phyloP scores from a whole-genome alignment of 23 tunicate genomes.

The Trididemnum miniatum region DNA sequence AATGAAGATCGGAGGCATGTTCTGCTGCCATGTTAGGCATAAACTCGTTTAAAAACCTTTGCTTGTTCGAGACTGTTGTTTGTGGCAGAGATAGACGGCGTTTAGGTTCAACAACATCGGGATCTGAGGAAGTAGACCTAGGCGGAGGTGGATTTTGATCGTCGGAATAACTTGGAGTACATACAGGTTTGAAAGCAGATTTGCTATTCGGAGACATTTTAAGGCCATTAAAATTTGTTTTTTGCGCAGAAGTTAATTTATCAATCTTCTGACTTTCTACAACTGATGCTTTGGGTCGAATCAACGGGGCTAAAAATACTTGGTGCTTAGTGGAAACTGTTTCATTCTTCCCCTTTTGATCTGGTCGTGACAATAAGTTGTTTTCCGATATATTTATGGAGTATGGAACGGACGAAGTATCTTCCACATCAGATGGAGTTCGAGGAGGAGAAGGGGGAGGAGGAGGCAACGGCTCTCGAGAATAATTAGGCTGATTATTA shows the following conservation, averaged over 20 bases:
- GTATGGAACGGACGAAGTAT: not conserved
- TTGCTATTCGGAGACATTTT: constrained; percentile 40
- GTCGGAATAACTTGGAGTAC: not conserved
- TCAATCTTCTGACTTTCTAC: not conserved
- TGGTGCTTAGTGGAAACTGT: not conserved
- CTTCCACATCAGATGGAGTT: constrained; percentile 28
- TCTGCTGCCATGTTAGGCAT: not conserved
- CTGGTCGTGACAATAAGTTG: not conserved
- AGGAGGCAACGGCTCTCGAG: constrained; percentile 32
- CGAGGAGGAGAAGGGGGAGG: constrained; percentile 43
- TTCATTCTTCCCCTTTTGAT: not conserved
- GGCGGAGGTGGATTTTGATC: not conserved
- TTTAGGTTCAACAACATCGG: constrained; percentile 6
- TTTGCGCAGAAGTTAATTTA: not conserved
- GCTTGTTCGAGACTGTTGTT: constrained; percentile 19
- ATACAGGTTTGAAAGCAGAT: constrained; percentile 45
- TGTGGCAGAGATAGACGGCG: constrained; percentile 23
- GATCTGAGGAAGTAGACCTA: not conserved
- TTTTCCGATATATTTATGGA: not conserved
- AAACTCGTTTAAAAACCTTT: constrained; percentile 34
- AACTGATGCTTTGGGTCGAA: constrained; percentile 36
- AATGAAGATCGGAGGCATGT: too few relatives aligned
- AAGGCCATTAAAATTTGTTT: not conserved
- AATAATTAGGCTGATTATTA: not conserved
- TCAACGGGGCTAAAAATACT: constrained; percentile 2